phyloP scores from a whole-genome alignment of 2,797 vertebrate species.

The Alauda arvensis region DNA sequence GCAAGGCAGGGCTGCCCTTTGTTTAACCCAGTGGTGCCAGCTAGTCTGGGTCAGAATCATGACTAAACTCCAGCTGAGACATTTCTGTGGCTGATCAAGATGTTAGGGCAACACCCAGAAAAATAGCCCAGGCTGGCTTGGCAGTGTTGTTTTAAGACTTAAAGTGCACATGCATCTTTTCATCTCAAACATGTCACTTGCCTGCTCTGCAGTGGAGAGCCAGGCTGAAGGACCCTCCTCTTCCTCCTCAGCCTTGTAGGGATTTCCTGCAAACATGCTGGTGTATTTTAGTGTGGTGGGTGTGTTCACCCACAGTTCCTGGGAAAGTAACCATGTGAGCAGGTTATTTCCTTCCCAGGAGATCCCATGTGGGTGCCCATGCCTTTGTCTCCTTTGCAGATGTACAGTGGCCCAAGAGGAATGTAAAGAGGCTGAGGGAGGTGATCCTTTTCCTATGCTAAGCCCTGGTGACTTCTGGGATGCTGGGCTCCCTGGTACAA shows the following conservation, averaged over 20 bases:
- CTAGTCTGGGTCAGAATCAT: slow-evolving; percentile 59
- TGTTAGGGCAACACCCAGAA: slow-evolving; percentile 60
- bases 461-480: not conserved
- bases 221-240: not conserved
- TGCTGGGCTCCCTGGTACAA: not conserved
- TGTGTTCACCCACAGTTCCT: not conserved
- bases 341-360: not conserved
- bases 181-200: not conserved
- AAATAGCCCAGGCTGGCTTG: slow-evolving; percentile 22
- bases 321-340: not conserved
- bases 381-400: not conserved
- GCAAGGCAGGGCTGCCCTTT: slow-evolving; percentile 56
- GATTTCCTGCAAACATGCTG: fast-evolving
- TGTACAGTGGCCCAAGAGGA: not conserved
- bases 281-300: fast-evolving
- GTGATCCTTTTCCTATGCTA: not conserved
- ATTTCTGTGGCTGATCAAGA: slow-evolving; percentile 57
- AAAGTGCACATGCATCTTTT: not conserved
- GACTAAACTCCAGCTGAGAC: slow-evolving; percentile 58
- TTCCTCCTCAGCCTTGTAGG: not conserved
- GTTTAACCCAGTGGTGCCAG: slow-evolving; percentile 65
- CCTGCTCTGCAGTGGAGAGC: not conserved
- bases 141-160: slow-evolving; percentile 3
- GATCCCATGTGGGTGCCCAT: fast-evolving
- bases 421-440: not conserved